Percentiles rank a stretch among this genome's conserved stretches.
phyloP scores from a whole-genome alignment of 2,888 invertebrate genomes.

The Lycophotia porphyrea region DNA sequence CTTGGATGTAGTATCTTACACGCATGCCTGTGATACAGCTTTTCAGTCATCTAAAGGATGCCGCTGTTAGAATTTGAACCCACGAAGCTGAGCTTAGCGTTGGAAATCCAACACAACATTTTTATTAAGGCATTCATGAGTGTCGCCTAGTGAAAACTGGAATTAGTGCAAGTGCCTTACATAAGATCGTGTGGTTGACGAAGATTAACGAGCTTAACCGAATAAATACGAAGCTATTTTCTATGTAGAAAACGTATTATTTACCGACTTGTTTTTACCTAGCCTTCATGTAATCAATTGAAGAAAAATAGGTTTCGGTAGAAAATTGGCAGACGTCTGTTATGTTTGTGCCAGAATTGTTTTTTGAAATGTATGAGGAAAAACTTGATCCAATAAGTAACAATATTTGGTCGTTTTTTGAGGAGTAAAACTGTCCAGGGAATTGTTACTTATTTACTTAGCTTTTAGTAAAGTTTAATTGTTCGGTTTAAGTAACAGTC shows the following conservation, averaged over 20 bases:
- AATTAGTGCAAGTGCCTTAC: conserved; percentile 3
- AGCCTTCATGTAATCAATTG: conserved; percentile 3
- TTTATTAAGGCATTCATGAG: not conserved
- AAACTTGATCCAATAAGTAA: not conserved
- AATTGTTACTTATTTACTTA: not conserved
- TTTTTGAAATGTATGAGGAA: not conserved
- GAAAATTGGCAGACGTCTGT: conserved; percentile 18
- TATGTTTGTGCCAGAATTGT: conserved; percentile 27
- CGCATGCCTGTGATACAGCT: not conserved
- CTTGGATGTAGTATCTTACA: not conserved
- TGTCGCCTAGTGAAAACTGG: not conserved
- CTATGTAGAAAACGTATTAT: conserved; percentile 4
- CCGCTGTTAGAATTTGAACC: not conserved
- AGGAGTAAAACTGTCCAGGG: not conserved
- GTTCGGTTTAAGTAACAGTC: not conserved
- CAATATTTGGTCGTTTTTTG: not conserved
- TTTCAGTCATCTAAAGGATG: not conserved
- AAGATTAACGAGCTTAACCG: conserved; percentile 15
- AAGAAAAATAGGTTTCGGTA: not conserved
- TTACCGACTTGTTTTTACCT: conserved; percentile 28
- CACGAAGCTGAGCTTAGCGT: rapidly evolving
- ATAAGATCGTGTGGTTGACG: conserved; percentile 3
- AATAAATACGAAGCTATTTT: not conserved
- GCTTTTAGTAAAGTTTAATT: not conserved
- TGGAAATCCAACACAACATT: not conserved